These are phyloP conservation scores for Sphaeramia orbicularis DNA, from an alignment of 2,797 vertebrate genomes.

Conservation along the genomic window DNA sequence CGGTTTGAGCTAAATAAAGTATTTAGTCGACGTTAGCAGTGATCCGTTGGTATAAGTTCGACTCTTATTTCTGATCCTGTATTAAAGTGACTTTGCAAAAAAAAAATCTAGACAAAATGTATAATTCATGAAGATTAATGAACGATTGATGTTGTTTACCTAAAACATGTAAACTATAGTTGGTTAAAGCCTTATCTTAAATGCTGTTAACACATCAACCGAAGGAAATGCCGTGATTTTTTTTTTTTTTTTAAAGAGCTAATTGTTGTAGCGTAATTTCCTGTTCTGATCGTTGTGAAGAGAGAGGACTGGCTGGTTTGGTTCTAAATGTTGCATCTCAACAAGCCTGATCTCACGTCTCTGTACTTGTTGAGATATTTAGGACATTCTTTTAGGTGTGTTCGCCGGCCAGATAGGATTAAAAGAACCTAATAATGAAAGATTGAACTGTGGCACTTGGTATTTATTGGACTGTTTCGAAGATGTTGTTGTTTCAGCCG, in stretches of 20 bases:
- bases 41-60: neutral
- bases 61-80: neutral
- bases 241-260: neutral
- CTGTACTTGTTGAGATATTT: conserved; percentile 3
- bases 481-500: neutral
- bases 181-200: conserved; percentile 46
- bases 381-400: conserved; percentile 11
- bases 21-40: conserved; percentile 42
- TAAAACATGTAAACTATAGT: neutral
- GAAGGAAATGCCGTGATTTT: conserved; percentile 59
- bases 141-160: neutral
- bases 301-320: accelerated
- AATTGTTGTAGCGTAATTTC: neutral
- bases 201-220: conserved; percentile 42
- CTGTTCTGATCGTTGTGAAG: neutral
- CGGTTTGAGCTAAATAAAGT: conserved; percentile 27
- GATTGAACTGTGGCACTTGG: neutral
- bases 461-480: neutral
- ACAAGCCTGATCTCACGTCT: neutral
- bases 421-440: neutral
- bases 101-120: neutral
- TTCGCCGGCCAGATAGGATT: neutral
- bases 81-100: conserved; percentile 9
- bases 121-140: neutral
- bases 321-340: neutral